Evolutionary conservation across 92 coral and sea anemone genomes (phyloP), one percentile per base, ranked within the genome.

Genomic region (Porites cylindrica): DNA sequence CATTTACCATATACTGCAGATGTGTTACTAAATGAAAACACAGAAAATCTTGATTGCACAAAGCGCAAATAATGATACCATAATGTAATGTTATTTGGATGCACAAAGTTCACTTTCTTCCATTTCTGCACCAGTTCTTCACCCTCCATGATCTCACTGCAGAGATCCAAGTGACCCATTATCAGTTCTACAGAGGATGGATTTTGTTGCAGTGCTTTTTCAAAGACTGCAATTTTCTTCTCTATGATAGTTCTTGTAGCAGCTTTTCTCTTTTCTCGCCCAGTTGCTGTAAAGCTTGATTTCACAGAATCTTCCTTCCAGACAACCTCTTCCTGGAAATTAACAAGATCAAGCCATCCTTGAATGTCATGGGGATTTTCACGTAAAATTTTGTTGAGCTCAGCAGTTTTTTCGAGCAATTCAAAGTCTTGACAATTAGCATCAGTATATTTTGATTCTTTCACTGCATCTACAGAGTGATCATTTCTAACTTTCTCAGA

Each of bases 21-120:
- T 10, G 88, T 86, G 63, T 88, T 92, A 47, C 94, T 85, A 71
- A 92, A 91, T n/a, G 98, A 88, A 88, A 96, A 96, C 65, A 91
- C 80, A 38, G 99, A 93, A 68, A 95, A 96, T 71, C 92, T 86
- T 10, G 99, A 93, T 88, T 97, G 99, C 18, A 86, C 81, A 74
- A 97, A 97, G 78, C 83, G 80, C 67, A 97, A 75, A 65, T 95
- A 97, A n/a, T 95, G 90, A 51, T 79, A 89, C 99, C 99, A 97
- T 8, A 97, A 87, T 69, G 71, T 32, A 8, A 95, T 83, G 32
- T 93, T 95, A 90, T 93, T 93, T 19, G 99, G 99, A 61, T 95
- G 95, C 14, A 75, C 51, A 79, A 97, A 96, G 79, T 93, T 82
- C 38, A 93, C 89, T 79, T 90, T 95, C 70, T 80, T 93, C 99